phyloP scores from a whole-genome alignment of 1,140 invertebrate species.

The Coptotermes formosanus region DNA sequence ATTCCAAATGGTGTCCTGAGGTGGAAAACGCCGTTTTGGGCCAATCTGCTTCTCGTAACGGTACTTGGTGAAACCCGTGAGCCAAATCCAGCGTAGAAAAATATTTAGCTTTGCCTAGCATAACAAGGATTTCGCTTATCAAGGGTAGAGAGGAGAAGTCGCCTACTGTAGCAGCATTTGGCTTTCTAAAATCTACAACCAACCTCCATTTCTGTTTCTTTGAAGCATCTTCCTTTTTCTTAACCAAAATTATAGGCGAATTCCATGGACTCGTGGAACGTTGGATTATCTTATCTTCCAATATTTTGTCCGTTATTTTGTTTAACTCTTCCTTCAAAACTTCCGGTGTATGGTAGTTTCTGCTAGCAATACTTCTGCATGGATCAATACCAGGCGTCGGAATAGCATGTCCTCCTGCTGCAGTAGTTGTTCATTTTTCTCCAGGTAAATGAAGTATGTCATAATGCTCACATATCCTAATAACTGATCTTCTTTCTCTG shows the following conservation, averaged over 20 bases:
- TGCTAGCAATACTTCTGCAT: neutral
- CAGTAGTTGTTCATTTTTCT: constrained; percentile 28
- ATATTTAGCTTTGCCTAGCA: constrained; percentile 39
- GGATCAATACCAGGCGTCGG: neutral
- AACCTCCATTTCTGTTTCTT: constrained; percentile 31
- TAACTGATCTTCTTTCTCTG: constrained; percentile 20
- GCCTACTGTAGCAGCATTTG: constrained; percentile 45
- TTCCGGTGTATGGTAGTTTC: constrained; percentile 30
- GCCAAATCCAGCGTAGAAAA: constrained; percentile 45
- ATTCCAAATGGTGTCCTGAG: constrained; percentile 43
- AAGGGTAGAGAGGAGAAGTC: constrained; percentile 41
- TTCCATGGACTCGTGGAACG: constrained; percentile 17
- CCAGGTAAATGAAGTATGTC: constrained; percentile 33
- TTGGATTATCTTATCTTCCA: constrained; percentile 32
- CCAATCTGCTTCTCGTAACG: constrained; percentile 38
- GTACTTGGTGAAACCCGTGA: constrained; percentile 43
- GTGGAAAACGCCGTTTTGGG: constrained; percentile 52
- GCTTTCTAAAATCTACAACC: constrained; percentile 46
- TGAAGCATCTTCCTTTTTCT: constrained; percentile 28
- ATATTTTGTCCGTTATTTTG: constrained; percentile 27
- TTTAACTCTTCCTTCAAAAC: constrained; percentile 25
- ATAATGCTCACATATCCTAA: constrained; percentile 24
- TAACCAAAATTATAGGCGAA: constrained; percentile 30
- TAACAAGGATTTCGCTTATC: constrained; percentile 43
- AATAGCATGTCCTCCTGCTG: constrained; percentile 29